Evolutionary conservation across 2,797 vertebrate genomes (phyloP), one percentile per base, ranked within the genome.

Genomic region (Lepilemur septentrionalis): DNA sequence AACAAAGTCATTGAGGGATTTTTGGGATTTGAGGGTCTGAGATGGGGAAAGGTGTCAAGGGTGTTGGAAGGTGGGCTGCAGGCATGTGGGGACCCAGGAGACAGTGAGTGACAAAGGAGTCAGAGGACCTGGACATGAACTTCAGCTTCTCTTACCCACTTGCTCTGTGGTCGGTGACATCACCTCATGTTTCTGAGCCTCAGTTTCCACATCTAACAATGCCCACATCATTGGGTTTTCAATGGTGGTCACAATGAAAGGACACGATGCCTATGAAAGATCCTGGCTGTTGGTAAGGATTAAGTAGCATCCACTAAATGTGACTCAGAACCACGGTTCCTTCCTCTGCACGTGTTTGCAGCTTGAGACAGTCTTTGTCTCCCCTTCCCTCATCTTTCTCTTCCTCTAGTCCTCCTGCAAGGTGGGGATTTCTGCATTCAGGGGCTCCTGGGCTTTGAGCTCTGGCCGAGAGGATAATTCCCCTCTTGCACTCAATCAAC

Each of bases 401-500:
- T 61, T 76, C 52, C 17, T 46, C 25, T 48, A 4, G 2, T 32
- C 55, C n/a, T 72, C 25, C 70, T 25, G 30, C 12, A 48, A 14
- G 18, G 30, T 32, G 50, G 41, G 63, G 12, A 70, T 75, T 63
- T 93, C 63, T 89, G 85, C 10, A 20, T 32, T 76, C 35, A 2
- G 38, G 85, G 80, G 61, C 41, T 86, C 75, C 4, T 0, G 0
- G 52, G 50, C 52, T 41, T 17, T n/a, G 93, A 79, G 38, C 32
- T 18, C 48, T 63, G 85, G 55, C 70, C 14, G 1, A 92, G 80
- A 69, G 73, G 92, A 92, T 72, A 82, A 95, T 96, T 89, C 84
- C 81, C 73, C 10, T 82, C 75, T 43, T 75, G 92, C 79, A 52
- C 89, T 89, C 85, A 90, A 93, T 97, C 97, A 97, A 72, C 86